These are phyloP conservation scores for Chelidonichthys spinosus DNA, from an alignment of 2,797 vertebrate species.

Conservation along the genomic window DNA sequence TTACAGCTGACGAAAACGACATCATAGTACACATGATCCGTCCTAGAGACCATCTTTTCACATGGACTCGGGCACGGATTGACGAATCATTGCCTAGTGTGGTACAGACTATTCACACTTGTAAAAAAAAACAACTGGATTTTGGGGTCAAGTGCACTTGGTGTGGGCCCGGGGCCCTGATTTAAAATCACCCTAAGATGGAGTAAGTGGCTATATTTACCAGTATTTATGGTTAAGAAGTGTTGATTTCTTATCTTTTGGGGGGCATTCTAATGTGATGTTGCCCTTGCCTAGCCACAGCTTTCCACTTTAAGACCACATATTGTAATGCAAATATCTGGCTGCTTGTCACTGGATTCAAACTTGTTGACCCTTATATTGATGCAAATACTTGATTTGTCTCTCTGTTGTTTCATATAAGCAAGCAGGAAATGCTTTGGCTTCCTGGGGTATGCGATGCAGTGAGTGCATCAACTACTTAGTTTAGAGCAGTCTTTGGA, in stretches of 20 bases:
- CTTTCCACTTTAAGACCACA: background rate
- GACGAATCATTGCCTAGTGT: no score
- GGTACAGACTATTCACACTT: no score
- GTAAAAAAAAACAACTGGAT: no score
- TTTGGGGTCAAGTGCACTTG: no score
- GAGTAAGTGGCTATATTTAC: no score
- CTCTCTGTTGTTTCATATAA: slow-evolving; percentile 25
- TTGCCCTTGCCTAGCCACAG: background rate
- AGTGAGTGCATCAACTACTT: slow-evolving; percentile 50
- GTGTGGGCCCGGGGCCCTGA: no score
- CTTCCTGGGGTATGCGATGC: slow-evolving; percentile 74
- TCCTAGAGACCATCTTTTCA: no score
- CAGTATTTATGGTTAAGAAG: no score
- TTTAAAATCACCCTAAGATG: no score
- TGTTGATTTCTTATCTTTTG: background rate
- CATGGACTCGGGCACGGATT: no score
- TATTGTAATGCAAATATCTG: background rate
- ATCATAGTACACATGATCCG: no score
- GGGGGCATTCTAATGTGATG: background rate
- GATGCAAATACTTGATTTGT: slow-evolving; percentile 30
- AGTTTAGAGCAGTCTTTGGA: slow-evolving; percentile 48
- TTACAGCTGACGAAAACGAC: no score
- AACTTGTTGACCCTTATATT: slow-evolving; percentile 24
- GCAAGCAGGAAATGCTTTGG: slow-evolving; percentile 74
- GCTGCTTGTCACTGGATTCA: background rate